Evolutionary conservation across 2,797 vertebrate species (phyloP).

Genomic region (Paedocypris micromegethes): DNA sequence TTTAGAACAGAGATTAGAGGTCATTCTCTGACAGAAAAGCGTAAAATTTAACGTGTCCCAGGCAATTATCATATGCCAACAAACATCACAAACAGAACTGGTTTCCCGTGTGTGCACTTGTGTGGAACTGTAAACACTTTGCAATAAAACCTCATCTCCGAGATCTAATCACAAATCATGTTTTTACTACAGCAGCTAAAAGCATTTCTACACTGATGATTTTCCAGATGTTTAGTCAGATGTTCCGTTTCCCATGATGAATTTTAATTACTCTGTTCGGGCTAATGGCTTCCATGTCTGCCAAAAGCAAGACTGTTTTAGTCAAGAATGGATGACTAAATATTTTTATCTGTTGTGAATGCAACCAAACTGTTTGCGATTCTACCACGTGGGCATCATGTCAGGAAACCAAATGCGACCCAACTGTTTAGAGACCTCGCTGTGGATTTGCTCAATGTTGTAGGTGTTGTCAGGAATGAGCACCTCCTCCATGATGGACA

Average conservation of each 20-base stretch:
- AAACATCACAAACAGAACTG: neutral
- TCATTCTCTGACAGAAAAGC: neutral
- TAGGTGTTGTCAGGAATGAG: conserved; percentile 69
- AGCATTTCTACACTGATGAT: conserved; percentile 20
- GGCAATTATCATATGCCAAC: too few relatives aligned
- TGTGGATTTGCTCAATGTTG: conserved; percentile 67
- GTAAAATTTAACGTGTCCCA: conserved; percentile 10
- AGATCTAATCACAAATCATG: conserved; percentile 21
- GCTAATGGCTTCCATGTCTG: conserved; percentile 6
- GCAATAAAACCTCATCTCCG: conserved; percentile 5
- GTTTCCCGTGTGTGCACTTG: conserved; percentile 2
- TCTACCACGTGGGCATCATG: conserved; percentile 72
- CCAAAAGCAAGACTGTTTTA: conserved; percentile 16
- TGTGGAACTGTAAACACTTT: conserved; percentile 20
- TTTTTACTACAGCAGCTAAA: conserved; percentile 10
- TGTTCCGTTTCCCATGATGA: conserved; percentile 16
- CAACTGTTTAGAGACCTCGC: conserved; percentile 69
- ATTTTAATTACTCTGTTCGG: conserved; percentile 21
- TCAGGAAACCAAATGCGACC: conserved; percentile 73
- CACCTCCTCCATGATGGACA: conserved; percentile 74
- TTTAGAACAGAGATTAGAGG: neutral
- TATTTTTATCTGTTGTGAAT: neutral
- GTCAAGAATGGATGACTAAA: neutral
- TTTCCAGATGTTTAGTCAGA: conserved; percentile 29
- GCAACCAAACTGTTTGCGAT: neutral